A percentile compares a stretch with the other conserved stretches of the same genome.
phyloP scores from a whole-genome alignment of 2,113 vertebrate species.

The Tragelaphus imberbis region DNA sequence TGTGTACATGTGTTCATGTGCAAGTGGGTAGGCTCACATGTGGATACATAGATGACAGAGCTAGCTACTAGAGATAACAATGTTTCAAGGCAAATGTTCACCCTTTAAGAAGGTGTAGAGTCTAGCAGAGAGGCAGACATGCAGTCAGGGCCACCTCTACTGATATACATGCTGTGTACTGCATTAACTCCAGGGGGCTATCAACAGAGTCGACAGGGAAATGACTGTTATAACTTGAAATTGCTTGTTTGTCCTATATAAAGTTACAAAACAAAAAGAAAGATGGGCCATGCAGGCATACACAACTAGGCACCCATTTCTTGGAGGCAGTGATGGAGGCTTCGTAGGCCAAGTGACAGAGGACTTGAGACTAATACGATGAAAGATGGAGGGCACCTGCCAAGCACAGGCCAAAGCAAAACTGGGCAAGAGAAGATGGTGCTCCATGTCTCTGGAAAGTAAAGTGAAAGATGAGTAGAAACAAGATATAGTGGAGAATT shows the following conservation, averaged over 20 bases:
- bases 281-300: no score
- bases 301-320: background rate
- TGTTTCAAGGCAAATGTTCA: background rate
- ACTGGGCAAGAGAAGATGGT: background rate
- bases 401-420: background rate
- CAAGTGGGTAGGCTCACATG: background rate
- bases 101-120: background rate
- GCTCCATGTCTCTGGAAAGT: background rate
- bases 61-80: background rate
- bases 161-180: background rate
- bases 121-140: background rate
- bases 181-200: background rate
- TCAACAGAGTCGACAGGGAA: background rate
- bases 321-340: background rate
- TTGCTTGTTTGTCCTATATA: background rate
- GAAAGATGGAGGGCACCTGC: background rate
- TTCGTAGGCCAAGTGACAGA: background rate
- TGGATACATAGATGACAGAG: background rate
- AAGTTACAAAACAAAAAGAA: background rate
- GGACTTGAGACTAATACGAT: background rate
- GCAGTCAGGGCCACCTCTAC: background rate
- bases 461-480: background rate
- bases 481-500: background rate
- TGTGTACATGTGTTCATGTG: background rate
- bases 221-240: background rate